Evolutionary conservation across 2,113 vertebrate genomes (phyloP).

Genomic region (Passer domesticus): DNA sequence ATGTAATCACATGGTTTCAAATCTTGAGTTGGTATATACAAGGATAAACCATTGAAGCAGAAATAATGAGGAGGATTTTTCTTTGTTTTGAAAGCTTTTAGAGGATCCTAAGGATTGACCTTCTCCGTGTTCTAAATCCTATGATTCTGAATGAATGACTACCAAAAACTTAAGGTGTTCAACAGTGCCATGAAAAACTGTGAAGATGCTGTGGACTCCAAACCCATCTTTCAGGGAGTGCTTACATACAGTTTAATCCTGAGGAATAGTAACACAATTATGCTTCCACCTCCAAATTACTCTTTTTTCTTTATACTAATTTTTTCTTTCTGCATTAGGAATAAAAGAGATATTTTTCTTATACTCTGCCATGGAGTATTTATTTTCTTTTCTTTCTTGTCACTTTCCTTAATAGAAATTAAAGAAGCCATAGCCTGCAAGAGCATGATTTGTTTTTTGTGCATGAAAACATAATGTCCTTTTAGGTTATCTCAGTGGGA

Average conservation of each 20-base stretch:
- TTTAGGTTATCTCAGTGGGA: constrained; percentile 10
- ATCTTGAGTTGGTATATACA: not conserved
- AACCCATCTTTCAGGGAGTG: not conserved
- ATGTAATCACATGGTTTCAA: not conserved
- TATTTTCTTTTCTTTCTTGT: constrained; percentile 10
- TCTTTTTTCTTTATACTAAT: not conserved
- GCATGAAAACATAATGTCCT: not conserved
- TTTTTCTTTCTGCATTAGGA: not conserved
- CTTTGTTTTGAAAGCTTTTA: not conserved
- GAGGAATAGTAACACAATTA: not conserved
- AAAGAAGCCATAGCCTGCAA: not conserved
- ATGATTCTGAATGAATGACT: not conserved
- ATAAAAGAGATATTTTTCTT: not conserved
- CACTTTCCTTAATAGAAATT: not conserved
- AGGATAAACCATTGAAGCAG: not conserved
- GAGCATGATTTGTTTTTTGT: not conserved
- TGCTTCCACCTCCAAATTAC: not conserved
- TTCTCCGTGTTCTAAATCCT: not conserved
- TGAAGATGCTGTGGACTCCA: not conserved
- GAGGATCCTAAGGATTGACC: not conserved
- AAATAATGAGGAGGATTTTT: not conserved
- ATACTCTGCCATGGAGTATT: not conserved
- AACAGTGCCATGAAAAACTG: not conserved
- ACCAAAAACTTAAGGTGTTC: not conserved
- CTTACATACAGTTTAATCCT: not conserved